Percentiles rank a stretch among this genome's conserved stretches.
These are phyloP conservation scores for Geothlypis trichas DNA, from an alignment of 2,113 vertebrate species.

Conservation along the genomic window DNA sequence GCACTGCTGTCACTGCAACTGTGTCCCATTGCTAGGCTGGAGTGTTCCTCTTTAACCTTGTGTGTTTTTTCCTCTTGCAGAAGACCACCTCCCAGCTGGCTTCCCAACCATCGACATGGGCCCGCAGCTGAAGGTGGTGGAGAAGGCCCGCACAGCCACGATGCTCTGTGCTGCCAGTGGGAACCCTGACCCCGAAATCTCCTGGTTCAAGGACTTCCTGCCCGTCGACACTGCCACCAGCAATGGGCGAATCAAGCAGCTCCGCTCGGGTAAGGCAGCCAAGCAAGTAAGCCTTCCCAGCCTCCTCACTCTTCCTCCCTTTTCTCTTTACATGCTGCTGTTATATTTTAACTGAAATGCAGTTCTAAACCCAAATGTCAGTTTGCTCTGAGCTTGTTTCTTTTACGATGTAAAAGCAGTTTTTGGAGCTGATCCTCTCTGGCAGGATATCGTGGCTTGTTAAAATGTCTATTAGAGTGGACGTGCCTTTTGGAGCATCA, in stretches of 20 bases:
- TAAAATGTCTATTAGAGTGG: neutral
- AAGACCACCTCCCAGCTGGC: constrained; percentile 92
- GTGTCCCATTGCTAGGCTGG: fast-evolving
- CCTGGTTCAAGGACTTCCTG: constrained; percentile 98
- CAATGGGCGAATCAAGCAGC: constrained; percentile 93
- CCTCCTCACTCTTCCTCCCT: neutral
- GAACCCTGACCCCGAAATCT: constrained; percentile 94
- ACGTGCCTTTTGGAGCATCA: neutral
- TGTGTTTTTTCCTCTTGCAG: constrained; percentile 68
- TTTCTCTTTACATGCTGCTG: neutral
- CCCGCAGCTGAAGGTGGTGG: constrained; percentile 96
- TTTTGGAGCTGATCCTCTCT: constrained; percentile 7
- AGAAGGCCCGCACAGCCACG: constrained; percentile 92
- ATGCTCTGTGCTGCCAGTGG: constrained; percentile 97
- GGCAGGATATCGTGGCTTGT: neutral
- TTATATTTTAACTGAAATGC: neutral
- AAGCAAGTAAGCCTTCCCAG: constrained; percentile 38
- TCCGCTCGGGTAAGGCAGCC: constrained; percentile 89
- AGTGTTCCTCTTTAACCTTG: neutral
- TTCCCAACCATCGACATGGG: constrained; percentile 98
- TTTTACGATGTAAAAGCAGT: neutral
- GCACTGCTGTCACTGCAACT: neutral
- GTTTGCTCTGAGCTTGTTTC: constrained; percentile 1
- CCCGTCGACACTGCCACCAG: constrained; percentile 90
- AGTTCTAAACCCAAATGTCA: neutral